These are phyloP conservation scores for Cremastinae sp. DNA, from an alignment of 2,888 invertebrate genomes.

Conservation along the genomic window DNA sequence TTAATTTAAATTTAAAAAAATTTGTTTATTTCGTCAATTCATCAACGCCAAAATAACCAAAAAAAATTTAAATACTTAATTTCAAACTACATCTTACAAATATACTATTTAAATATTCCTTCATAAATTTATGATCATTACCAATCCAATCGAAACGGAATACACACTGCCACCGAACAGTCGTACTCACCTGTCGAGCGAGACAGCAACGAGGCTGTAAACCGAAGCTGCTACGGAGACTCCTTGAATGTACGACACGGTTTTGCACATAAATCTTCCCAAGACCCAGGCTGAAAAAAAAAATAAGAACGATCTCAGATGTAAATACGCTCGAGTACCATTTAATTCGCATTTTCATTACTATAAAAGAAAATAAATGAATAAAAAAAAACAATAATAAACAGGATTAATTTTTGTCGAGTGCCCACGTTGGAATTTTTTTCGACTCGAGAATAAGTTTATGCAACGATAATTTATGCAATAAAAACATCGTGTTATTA, in stretches of 20 bases:
- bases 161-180: not conserved
- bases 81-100: too few species aligned
- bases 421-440: not conserved
- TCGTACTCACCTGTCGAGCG: slow-evolving; percentile 91
- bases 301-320: slow-evolving; percentile 65
- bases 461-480: slow-evolving; percentile 6
- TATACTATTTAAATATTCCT: too few species aligned
- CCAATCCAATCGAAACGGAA: slow-evolving; percentile 5
- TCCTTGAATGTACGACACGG: slow-evolving; percentile 97
- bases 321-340: too few species aligned
- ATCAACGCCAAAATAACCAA: too few species aligned
- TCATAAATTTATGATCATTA: not conserved
- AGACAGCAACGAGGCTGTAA: slow-evolving; percentile 96
- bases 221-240: slow-evolving; percentile 97
- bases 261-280: slow-evolving; percentile 97
- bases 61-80: too few species aligned
- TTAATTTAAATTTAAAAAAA: too few species aligned
- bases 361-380: too few species aligned
- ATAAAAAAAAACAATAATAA: too few species aligned
- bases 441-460: not conserved
- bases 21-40: too few species aligned
- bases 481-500: slow-evolving; percentile 33
- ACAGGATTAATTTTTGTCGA: not conserved
- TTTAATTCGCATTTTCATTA: too few species aligned
- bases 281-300: slow-evolving; percentile 93